Conservation (phyloP, 1,140 invertebrate species). For the Drosophila micromelanica region DNA sequence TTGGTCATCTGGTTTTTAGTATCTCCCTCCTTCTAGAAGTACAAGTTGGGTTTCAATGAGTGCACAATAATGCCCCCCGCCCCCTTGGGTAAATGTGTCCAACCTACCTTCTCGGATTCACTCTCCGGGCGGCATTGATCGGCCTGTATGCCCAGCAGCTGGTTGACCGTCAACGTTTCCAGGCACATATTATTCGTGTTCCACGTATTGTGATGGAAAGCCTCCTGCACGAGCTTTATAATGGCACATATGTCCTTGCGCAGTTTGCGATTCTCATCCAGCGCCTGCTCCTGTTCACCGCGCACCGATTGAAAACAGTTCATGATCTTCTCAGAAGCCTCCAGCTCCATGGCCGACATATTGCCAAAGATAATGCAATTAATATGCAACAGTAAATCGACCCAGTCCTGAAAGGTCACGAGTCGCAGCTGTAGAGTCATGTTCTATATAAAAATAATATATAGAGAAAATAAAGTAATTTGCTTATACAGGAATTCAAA, state of each 20-base stretch:
- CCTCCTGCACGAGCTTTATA: slow-evolving; percentile 58
- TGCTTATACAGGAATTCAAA: background rate
- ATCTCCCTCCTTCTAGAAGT: background rate
- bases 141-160: slow-evolving; percentile 47
- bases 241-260: slow-evolving; percentile 65
- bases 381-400: slow-evolving; percentile 62
- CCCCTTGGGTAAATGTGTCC: background rate
- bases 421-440: slow-evolving; percentile 52
- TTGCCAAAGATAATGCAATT: slow-evolving; percentile 61
- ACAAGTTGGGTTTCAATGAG: slow-evolving; percentile 1
- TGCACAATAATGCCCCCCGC: too few relatives aligned
- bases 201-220: slow-evolving; percentile 58
- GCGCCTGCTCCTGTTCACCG: slow-evolving; percentile 52
- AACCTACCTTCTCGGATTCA: slow-evolving; percentile 70
- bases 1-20: background rate
- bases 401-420: slow-evolving; percentile 75
- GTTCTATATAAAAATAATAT: background rate
- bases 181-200: slow-evolving; percentile 42
- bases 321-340: slow-evolving; percentile 53
- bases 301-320: slow-evolving; percentile 40
- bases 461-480: too few relatives aligned
- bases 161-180: slow-evolving; percentile 58
- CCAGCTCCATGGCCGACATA: slow-evolving; percentile 60
- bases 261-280: slow-evolving; percentile 59
- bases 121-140: slow-evolving; percentile 42